Evolutionary conservation across 2,113 vertebrate genomes (phyloP), one percentile per base, ranked within the genome.

Genomic region (Rynchops niger): DNA sequence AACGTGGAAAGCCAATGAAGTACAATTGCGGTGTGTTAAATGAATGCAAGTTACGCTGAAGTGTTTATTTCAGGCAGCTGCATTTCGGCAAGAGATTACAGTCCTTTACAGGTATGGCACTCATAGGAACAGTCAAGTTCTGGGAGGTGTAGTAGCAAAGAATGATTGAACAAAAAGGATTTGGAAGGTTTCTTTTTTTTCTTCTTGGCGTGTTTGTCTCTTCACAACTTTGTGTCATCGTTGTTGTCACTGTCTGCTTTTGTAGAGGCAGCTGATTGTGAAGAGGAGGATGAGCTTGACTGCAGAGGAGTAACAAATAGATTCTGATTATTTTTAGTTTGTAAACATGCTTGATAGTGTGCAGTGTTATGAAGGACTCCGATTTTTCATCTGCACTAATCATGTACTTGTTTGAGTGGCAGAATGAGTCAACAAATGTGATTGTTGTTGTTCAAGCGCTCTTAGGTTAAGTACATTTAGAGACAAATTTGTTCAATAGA

Each of bases 141-240:
- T 90, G 70, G 47, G 58, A 96, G 66, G 7, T 63, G 74, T 47
- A 87, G 88, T 72, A 95, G 84, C 45, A 82, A 62, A 78, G 82
- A 70, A 9, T 47, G 67, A 70, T 83, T 59, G 91, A 87, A 83
- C 74, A 89, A 90, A 58, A 58, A 61, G 34, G 23, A 56, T 73
- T 85, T 63, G 29, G 66, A 42, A 70, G 50, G 56, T 73, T 90
- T 86, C 62, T 78, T 73, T 58, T 49, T 63, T 90, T 78, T 78
- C 14, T 88, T 79, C 53, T 87, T 82, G 53, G 40, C 5, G 2
- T 38, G 81, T 76, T 77, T 34, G 59, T 85, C 53, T 92, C 36
- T 19, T 98, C 91, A 98, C 82, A 98, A 50, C 79, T 63, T 70
- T 3, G 98, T 98, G 52, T 98, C 98, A 12, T 98, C 96, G 1